Evolutionary conservation across 2,888 invertebrate species (phyloP).

Genomic region (Cephus pulcher): DNA sequence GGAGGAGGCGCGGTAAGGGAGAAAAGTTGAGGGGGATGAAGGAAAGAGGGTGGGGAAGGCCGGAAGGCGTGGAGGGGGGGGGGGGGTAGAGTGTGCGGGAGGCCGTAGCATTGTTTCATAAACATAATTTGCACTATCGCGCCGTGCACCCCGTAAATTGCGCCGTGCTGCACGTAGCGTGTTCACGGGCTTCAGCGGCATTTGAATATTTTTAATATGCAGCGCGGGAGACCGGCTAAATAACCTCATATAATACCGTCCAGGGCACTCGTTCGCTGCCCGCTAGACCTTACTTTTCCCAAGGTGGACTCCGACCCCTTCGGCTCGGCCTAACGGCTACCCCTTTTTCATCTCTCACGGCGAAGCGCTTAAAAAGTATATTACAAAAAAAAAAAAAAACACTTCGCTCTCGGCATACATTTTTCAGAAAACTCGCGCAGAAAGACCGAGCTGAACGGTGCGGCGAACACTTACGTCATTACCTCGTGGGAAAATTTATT

Average conservation of each 20-base stretch:
- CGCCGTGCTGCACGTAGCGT: conserved; percentile 12
- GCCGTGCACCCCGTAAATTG: conserved; percentile 46
- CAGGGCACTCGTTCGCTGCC: conserved; percentile 19
- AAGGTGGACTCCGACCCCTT: neutral
- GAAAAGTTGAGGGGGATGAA: conserved; percentile 5
- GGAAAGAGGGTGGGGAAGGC: conserved; percentile 1
- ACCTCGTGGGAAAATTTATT: neutral
- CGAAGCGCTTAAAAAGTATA: neutral
- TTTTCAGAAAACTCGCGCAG: neutral
- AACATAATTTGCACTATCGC: conserved; percentile 57
- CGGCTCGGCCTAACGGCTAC: neutral
- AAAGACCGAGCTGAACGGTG: neutral
- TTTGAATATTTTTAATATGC: conserved; percentile 65
- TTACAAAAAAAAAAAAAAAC: neutral
- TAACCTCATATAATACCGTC: conserved; percentile 53
- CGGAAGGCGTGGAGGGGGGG: neutral
- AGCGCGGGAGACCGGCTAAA: conserved; percentile 55
- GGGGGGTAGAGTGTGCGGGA: conserved; percentile 4
- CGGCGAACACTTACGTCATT: neutral
- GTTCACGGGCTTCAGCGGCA: conserved; percentile 24
- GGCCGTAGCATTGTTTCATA: conserved; percentile 49
- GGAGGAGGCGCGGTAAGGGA: neutral
- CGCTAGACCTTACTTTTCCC: conserved; percentile 19
- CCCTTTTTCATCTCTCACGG: neutral
- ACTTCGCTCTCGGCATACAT: neutral